These are phyloP conservation scores for Heteractis magnifica DNA, from an alignment of 92 coral and sea anemone species.

Conservation along the genomic window DNA sequence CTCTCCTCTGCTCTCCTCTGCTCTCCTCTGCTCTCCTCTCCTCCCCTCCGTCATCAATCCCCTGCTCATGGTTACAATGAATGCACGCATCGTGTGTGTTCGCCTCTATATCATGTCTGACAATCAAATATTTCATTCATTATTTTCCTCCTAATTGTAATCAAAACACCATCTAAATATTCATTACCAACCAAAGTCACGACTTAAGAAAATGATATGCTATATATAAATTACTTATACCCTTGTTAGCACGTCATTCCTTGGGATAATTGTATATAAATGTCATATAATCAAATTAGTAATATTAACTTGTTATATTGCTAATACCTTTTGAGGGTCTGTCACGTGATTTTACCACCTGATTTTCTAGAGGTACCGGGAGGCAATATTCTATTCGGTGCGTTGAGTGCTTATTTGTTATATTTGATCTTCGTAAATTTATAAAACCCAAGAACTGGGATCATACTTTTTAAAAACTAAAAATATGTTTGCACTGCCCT, in stretches of 20 bases:
- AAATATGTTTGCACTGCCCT: neutral
- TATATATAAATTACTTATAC: too few relatives aligned
- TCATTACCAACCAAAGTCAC: too few relatives aligned
- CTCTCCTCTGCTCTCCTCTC: neutral
- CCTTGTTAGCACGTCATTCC: neutral
- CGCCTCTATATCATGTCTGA: too few relatives aligned
- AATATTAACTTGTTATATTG: neutral
- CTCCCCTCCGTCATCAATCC: neutral
- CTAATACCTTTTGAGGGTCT: neutral
- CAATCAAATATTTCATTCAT: too few relatives aligned
- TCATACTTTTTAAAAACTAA: neutral
- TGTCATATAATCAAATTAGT: neutral
- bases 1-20: neutral
- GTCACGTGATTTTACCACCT: neutral
- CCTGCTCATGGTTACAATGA: neutral
- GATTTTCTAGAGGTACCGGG: neutral
- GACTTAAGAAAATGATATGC: neutral
- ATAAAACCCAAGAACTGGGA: neutral
- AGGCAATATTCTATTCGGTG: neutral
- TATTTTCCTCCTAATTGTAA: too few relatives aligned
- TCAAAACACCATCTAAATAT: too few relatives aligned
- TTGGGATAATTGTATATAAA: neutral
- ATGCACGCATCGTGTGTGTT: neutral
- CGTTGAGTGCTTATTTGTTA: neutral
- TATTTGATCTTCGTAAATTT: neutral